A percentile compares a stretch with the other conserved stretches of the same genome.
These are phyloP conservation scores for Mesochorus sp. DNA, from an alignment of 2,888 invertebrate species.

Conservation along the genomic window DNA sequence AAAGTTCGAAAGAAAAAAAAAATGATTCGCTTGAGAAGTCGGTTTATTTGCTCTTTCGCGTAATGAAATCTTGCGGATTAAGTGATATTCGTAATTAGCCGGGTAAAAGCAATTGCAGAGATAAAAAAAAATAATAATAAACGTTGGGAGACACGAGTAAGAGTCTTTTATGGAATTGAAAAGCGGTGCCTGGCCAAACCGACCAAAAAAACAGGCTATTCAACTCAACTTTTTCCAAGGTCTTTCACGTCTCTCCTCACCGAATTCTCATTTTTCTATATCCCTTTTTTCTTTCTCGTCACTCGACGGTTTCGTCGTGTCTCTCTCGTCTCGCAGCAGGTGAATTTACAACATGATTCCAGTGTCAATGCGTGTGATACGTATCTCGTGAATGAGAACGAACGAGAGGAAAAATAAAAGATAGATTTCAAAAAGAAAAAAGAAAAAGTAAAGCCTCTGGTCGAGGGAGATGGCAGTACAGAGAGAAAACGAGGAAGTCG, in stretches of 20 bases:
- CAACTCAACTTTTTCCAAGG: conserved; percentile 33
- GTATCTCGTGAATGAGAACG: neutral
- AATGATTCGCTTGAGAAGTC: neutral
- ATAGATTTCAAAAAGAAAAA: neutral
- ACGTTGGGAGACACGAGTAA: conserved; percentile 20
- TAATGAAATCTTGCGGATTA: conserved; percentile 46
- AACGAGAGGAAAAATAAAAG: neutral
- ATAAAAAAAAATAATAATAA: conserved; percentile 59
- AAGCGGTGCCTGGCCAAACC: conserved; percentile 38
- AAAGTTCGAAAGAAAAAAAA: neutral
- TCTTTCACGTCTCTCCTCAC: conserved; percentile 1
- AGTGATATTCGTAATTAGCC: conserved; percentile 50
- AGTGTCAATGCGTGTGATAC: conserved; percentile 18
- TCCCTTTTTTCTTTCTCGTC: conserved; percentile 16
- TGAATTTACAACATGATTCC: conserved; percentile 41
- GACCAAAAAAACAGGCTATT: conserved; percentile 50
- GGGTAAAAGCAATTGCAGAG: conserved; percentile 32
- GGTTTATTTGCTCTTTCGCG: conserved; percentile 19
- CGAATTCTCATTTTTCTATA: conserved; percentile 13
- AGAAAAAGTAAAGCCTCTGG: conserved; percentile 9
- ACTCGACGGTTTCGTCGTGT: conserved; percentile 30
- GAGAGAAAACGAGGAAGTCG: conserved; percentile 4
- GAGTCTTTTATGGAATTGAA: conserved; percentile 47
- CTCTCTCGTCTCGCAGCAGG: neutral
- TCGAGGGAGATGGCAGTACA: neutral